Conservation (phyloP, 2,113 vertebrate species). For the Ameiurus melas region DNA sequence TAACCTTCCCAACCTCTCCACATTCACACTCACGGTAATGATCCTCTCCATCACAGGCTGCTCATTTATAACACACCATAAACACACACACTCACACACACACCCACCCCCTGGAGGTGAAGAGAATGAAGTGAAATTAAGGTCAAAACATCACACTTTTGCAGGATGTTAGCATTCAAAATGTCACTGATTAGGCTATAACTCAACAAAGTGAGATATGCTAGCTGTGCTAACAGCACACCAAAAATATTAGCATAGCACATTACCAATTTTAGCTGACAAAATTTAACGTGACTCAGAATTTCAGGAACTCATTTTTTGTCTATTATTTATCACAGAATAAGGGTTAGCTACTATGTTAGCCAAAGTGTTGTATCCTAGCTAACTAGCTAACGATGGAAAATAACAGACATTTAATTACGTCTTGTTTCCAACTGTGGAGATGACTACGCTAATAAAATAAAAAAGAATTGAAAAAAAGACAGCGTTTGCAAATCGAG, state of each 20-base stretch:
- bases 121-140: background rate
- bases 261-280: background rate
- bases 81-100: slow-evolving; percentile 7
- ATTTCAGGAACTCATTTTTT: no score
- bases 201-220: background rate
- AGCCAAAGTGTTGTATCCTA: background rate
- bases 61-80: background rate
- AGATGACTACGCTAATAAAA: no score
- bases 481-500: no score
- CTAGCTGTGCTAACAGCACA: background rate
- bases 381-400: background rate
- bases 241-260: background rate
- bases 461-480: no score
- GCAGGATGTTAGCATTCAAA: background rate
- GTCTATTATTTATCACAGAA: no score
- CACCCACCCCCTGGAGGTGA: background rate
- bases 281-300: background rate
- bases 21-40: background rate
- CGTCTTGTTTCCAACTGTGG: background rate
- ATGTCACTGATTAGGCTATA: background rate
- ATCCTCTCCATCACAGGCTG: background rate
- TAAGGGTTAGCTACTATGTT: background rate
- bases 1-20: background rate
- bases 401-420: background rate
- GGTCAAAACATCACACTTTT: background rate